A percentile compares a stretch with the other conserved stretches of the same genome.
Evolutionary conservation across 2,888 invertebrate species (phyloP).

Genomic region (Aphodius sticticus): DNA sequence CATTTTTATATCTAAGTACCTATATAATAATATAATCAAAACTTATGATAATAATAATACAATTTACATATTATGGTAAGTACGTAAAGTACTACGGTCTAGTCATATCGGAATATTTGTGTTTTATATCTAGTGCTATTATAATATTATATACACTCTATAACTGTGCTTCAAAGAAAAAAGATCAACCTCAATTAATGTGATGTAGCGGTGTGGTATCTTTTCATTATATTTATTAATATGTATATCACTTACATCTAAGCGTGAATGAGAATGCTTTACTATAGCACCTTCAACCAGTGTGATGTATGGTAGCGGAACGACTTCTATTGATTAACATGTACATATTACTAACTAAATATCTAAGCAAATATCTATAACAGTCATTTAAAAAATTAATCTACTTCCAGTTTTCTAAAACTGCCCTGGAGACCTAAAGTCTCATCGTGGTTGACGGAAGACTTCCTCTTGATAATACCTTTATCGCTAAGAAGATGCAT

Average conservation of each 20-base stretch:
- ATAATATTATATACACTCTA: no score
- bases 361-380: neutral
- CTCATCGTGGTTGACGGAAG: constrained; percentile 56
- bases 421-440: constrained; percentile 63
- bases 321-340: neutral
- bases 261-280: neutral
- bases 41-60: no score
- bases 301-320: neutral
- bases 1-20: no score
- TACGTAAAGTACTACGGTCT: no score
- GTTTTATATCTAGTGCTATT: no score
- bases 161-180: no score
- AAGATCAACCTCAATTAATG: neutral
- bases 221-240: neutral
- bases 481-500: constrained; percentile 72
- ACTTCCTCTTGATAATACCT: constrained; percentile 62
- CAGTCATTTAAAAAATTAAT: constrained; percentile 49
- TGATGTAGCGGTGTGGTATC: neutral
- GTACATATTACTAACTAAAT: neutral
- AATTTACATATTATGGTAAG: no score
- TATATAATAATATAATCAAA: no score
- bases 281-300: neutral
- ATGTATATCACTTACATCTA: neutral
- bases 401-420: constrained; percentile 75
- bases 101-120: no score